These are phyloP conservation scores for Lasioglossum leucozonium DNA, from an alignment of 2,888 invertebrate genomes.

Conservation along the genomic window DNA sequence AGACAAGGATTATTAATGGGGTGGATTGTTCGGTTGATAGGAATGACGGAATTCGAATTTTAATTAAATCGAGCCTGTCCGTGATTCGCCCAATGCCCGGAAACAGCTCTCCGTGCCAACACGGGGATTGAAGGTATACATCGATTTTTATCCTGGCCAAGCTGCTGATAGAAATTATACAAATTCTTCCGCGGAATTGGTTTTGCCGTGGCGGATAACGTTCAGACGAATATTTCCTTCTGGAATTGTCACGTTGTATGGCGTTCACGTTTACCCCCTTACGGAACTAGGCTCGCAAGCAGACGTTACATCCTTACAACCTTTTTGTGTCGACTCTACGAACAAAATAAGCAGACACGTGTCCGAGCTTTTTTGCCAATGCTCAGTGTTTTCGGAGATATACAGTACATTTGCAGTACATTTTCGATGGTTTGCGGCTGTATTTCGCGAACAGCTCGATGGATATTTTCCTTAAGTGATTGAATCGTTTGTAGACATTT, in stretches of 20 bases:
- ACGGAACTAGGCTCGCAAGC: too few species aligned
- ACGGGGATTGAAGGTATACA: neutral
- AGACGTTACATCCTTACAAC: too few species aligned
- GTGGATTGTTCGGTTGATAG: neutral
- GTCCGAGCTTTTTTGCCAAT: too few species aligned
- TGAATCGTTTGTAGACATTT: too few species aligned
- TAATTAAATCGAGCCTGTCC: constrained; percentile 1
- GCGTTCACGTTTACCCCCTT: too few species aligned
- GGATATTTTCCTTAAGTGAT: too few species aligned
- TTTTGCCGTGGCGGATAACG: neutral
- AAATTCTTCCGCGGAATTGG: neutral
- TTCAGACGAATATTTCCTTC: neutral
- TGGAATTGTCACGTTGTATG: neutral
- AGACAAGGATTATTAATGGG: constrained; percentile 2
- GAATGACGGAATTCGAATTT: constrained; percentile 2
- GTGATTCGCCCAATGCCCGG: neutral
- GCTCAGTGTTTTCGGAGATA: too few species aligned
- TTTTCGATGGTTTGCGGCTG: too few species aligned
- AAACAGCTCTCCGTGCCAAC: neutral
- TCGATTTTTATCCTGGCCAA: neutral
- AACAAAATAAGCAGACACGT: too few species aligned
- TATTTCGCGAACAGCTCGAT: too few species aligned
- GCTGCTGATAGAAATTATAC: neutral
- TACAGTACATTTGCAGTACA: too few species aligned
- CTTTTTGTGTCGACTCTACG: too few species aligned